Evolutionary conservation across 2,113 vertebrate genomes (phyloP), one percentile per base, ranked within the genome.

Genomic region (Scatophagus argus): DNA sequence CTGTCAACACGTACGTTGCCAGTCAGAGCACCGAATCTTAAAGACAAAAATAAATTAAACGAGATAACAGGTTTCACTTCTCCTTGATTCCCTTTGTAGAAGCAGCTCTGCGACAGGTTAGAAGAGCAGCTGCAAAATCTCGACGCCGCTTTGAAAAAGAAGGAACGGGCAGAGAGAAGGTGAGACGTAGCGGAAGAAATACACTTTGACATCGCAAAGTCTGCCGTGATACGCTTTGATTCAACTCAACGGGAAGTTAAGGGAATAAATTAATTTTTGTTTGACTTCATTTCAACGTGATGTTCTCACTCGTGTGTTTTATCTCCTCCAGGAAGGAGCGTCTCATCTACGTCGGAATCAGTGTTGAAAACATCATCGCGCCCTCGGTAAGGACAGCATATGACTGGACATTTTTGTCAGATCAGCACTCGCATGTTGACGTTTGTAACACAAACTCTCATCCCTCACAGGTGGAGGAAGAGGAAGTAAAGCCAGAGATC

Each of bases 351-450:
- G 98, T 99, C 47, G 98, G 98, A 65, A 99, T 99, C 90, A 99
- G 97, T 69, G 93, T 99, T 16, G 98, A 99, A 89, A 99, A 99
- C 94, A 99, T 99, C 92, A 99, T 99, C 89, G 92, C 95, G 36
- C 96, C 97, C 29, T 93, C 96, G 49, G 98, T 99, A 91, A 95
- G 97, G 91, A 39, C 23, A 31, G 4, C 1, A 0, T 8, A n/a
- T 19, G 9, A 6, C 32, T 5, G 13, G 11, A 4, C 7, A 0
- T 21, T 41, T 71, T 7, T 21, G 0, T 5, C 10, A 21, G 4
- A 29, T 47, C 5, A 10, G 52, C 29, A 0, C 43, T 66, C 2
- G 1, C 25, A 16, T 1, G 17, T 7, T 6, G 10, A 21, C 29
- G 39, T 75, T 46, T 23, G 14, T 64, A 8, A 17, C 2, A 11